phyloP scores from a whole-genome alignment of 2,888 invertebrate species.

The Dexiosoma caninum region DNA sequence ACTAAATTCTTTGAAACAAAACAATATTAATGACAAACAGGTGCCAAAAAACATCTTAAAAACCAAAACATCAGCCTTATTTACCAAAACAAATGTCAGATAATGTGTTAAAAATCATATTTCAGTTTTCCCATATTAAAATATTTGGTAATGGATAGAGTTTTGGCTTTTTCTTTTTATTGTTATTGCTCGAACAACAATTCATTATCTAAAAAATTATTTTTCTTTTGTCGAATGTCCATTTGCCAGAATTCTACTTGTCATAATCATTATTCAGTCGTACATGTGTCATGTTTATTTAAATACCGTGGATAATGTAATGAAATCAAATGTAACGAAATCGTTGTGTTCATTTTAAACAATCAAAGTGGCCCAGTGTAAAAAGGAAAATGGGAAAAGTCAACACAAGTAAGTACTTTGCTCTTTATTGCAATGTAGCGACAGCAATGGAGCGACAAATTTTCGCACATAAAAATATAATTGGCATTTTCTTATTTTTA shows the following conservation, averaged over 20 bases:
- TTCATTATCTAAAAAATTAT: slow-evolving; percentile 28
- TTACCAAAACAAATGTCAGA: slow-evolving; percentile 1
- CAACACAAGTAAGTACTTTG: slow-evolving; percentile 38
- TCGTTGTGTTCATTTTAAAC: not conserved
- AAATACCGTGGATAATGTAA: slow-evolving; percentile 52
- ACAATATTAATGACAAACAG: slow-evolving; percentile 59
- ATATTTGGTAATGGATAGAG: slow-evolving; percentile 7
- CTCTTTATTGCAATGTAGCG: slow-evolving; percentile 18
- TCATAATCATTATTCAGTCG: slow-evolving; percentile 52
- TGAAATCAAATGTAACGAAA: slow-evolving; percentile 37
- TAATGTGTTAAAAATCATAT: slow-evolving; percentile 18
- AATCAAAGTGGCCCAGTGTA: not conserved
- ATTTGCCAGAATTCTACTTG: slow-evolving; percentile 31
- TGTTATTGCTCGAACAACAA: slow-evolving; percentile 2
- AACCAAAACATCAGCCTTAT: not conserved
- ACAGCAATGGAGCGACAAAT: slow-evolving; percentile 5
- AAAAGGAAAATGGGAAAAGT: slow-evolving; percentile 5
- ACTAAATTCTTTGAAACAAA: not conserved
- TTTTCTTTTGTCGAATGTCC: slow-evolving; percentile 20
- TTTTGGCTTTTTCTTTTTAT: not conserved
- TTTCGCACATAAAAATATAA: slow-evolving; percentile 14
- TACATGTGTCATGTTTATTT: slow-evolving; percentile 57
- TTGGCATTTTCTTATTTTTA: slow-evolving; percentile 38
- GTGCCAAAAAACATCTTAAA: slow-evolving; percentile 30
- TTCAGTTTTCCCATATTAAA: not conserved